A percentile compares a stretch with the other conserved stretches of the same genome.
These are phyloP conservation scores for Thamnophis elegans DNA, from an alignment of 2,797 vertebrate species.

Conservation along the genomic window DNA sequence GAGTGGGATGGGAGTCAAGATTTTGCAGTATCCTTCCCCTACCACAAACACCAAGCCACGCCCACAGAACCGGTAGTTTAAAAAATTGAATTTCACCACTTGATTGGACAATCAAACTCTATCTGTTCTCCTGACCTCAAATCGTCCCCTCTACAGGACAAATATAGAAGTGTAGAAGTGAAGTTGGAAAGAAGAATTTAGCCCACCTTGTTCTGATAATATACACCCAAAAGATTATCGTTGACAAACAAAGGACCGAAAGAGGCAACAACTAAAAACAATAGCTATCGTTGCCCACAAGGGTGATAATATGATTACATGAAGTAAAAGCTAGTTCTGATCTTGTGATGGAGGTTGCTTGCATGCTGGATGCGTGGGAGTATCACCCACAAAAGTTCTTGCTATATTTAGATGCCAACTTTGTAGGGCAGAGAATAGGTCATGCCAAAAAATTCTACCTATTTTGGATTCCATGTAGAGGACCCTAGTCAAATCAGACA, in stretches of 20 bases:
- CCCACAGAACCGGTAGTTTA: no score
- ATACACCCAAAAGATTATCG: background rate
- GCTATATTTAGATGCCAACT: background rate
- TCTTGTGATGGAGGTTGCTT: background rate
- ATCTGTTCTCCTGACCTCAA: background rate
- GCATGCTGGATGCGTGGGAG: no score
- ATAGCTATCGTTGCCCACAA: background rate
- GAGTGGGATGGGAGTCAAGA: no score
- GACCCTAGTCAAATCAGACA: background rate
- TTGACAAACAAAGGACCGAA: background rate
- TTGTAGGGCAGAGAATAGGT: background rate
- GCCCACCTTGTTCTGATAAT: background rate
- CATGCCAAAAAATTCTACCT: background rate
- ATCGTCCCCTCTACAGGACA: background rate
- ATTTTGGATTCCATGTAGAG: background rate
- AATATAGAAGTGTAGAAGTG: background rate
- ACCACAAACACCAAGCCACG: no score
- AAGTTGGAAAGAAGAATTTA: background rate
- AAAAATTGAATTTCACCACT: no score
- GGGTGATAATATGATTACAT: background rate
- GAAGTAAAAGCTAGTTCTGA: background rate
- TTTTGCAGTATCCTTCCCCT: no score
- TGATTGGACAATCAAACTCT: background rate
- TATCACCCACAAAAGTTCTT: background rate
- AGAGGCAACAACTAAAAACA: background rate